Evolutionary conservation across 1,140 invertebrate genomes (phyloP).

Genomic region (Drosophila gunungcola): DNA sequence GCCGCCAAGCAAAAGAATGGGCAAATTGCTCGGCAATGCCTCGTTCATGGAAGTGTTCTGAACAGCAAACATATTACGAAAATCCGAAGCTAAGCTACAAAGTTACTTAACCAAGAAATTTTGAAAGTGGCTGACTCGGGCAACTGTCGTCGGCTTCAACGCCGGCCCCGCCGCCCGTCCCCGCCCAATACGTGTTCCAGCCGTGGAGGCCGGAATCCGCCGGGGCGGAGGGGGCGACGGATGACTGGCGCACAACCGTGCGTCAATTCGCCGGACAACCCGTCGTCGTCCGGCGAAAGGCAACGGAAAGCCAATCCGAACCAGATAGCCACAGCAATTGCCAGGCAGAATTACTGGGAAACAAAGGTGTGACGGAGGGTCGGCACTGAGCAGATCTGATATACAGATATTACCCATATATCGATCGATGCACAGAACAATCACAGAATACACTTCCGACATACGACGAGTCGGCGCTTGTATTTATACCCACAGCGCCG

Average conservation of each 20-base stretch:
- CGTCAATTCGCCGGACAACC: slow-evolving; percentile 73
- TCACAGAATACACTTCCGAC: slow-evolving; percentile 84
- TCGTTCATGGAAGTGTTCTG: slow-evolving; percentile 84
- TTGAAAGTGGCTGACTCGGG: slow-evolving; percentile 84
- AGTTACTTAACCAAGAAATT: slow-evolving; percentile 85
- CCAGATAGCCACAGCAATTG: slow-evolving; percentile 71
- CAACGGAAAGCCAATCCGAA: slow-evolving; percentile 76
- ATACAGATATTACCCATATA: slow-evolving; percentile 79
- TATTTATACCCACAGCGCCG: slow-evolving; percentile 47
- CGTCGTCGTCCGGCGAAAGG: slow-evolving; percentile 74
- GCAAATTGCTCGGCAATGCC: slow-evolving; percentile 85
- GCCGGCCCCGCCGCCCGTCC: slow-evolving; percentile 63
- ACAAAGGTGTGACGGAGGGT: slow-evolving; percentile 84
- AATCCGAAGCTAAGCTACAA: slow-evolving; percentile 85
- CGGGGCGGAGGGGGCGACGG: slow-evolving; percentile 60
- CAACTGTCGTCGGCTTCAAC: slow-evolving; percentile 80
- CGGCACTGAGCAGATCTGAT: slow-evolving; percentile 85
- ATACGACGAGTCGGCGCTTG: accelerated
- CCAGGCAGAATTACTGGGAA: slow-evolving; percentile 81
- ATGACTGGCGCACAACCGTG: slow-evolving; percentile 69
- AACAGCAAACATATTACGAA: slow-evolving; percentile 84
- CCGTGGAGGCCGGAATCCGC: slow-evolving; percentile 58
- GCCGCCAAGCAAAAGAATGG: slow-evolving; percentile 72
- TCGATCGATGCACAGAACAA: slow-evolving; percentile 85
- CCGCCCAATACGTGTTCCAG: slow-evolving; percentile 63